Evolutionary conservation across 1,140 invertebrate genomes (phyloP).

Genomic region (Himalopsyche phryganea): DNA sequence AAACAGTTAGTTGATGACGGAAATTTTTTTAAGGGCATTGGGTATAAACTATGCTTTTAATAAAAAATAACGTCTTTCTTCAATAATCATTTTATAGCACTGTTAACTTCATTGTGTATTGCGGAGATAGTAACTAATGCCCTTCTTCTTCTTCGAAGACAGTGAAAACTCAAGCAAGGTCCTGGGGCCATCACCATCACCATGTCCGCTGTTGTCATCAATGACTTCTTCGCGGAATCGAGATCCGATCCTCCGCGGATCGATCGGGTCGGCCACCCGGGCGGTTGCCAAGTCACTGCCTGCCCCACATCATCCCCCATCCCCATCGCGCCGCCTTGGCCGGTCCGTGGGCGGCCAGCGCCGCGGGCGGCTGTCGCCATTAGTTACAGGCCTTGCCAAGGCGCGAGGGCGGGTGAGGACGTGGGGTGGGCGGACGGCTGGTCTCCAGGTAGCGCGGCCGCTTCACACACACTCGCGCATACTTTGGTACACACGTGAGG

Average conservation of each 20-base stretch:
- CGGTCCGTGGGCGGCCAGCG: conserved; percentile 1
- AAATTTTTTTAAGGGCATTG: too few relatives aligned
- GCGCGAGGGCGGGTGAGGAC: conserved; percentile 35
- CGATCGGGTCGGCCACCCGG: background rate
- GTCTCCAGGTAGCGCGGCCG: conserved; percentile 34
- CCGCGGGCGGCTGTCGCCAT: conserved; percentile 39
- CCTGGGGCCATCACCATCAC: too few relatives aligned
- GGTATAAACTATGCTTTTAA: too few relatives aligned
- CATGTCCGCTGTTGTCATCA: too few relatives aligned
- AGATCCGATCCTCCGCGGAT: background rate
- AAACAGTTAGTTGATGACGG: too few relatives aligned
- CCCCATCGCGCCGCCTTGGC: conserved; percentile 18
- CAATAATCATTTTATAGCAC: too few relatives aligned
- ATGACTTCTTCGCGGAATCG: too few relatives aligned
- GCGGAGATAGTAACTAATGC: too few relatives aligned
- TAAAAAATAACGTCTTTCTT: too few relatives aligned
- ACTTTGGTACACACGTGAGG: background rate
- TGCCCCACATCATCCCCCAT: conserved; percentile 23
- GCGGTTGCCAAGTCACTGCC: conserved; percentile 18
- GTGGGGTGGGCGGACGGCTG: conserved; percentile 26
- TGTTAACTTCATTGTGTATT: too few relatives aligned
- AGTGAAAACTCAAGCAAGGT: too few relatives aligned
- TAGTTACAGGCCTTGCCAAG: conserved; percentile 47
- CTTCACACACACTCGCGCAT: conserved; percentile 11
- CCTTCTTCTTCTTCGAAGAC: too few relatives aligned